Percentiles rank a stretch among this genome's conserved stretches.
phyloP scores from a whole-genome alignment of 2,797 vertebrate genomes.

The Pangasius mekongensis region DNA sequence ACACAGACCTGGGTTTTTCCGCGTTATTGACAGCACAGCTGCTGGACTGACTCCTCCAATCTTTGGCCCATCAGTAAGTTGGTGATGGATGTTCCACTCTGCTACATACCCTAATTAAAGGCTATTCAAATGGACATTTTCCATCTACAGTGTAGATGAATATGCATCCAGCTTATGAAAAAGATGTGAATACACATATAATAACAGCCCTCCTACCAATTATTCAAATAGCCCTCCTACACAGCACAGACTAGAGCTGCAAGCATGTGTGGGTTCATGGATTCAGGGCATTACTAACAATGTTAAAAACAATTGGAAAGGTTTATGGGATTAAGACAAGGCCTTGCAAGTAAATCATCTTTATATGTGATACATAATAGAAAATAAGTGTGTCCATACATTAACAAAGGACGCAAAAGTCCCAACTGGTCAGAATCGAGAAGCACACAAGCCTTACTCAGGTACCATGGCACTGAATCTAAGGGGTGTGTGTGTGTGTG shows the following conservation, averaged over 20 bases:
- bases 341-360: neutral
- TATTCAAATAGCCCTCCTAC: constrained; percentile 21
- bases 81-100: neutral
- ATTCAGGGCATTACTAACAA: neutral
- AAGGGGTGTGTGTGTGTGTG: neutral
- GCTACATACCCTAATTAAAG: neutral
- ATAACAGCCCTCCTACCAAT: neutral
- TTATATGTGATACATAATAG: neutral
- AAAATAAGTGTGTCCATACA: neutral
- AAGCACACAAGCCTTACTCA: neutral
- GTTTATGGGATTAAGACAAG: neutral
- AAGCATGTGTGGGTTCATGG: constrained; percentile 1
- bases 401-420: neutral
- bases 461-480: neutral
- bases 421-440: neutral
- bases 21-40: neutral
- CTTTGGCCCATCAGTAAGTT: neutral
- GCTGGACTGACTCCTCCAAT: neutral
- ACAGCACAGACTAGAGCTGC: constrained; percentile 6
- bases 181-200: neutral
- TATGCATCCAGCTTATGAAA: neutral
- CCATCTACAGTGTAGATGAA: neutral
- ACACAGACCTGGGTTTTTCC: neutral
- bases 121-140: neutral
- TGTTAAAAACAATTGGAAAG: neutral